phyloP scores from a whole-genome alignment of 2,888 invertebrate species.

The Lithophane semibrunnea region DNA sequence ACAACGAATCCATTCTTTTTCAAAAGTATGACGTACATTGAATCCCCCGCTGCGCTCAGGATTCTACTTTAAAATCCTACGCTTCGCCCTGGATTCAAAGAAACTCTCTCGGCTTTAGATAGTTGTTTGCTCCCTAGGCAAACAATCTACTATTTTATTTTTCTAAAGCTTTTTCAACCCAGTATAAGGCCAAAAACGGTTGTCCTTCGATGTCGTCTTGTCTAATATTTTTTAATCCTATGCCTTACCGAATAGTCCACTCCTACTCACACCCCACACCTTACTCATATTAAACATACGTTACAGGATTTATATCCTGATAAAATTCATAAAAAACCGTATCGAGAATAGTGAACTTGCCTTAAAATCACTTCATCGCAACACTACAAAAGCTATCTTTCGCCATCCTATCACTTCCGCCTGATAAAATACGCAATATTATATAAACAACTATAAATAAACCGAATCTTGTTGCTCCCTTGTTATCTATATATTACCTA shows the following conservation, averaged over 20 bases:
- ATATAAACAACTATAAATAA: conserved; percentile 12
- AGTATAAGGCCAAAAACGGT: not conserved
- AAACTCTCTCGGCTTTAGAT: too few relatives aligned
- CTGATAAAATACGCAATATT: not conserved
- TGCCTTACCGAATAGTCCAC: too few relatives aligned
- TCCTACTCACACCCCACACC: too few relatives aligned
- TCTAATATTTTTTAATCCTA: not conserved
- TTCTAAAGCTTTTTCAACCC: not conserved
- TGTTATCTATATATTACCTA: conserved; percentile 12
- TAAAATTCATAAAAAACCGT: conserved; percentile 4
- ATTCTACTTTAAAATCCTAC: too few relatives aligned
- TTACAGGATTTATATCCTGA: not conserved
- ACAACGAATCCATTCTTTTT: too few relatives aligned
- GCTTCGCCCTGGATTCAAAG: too few relatives aligned
- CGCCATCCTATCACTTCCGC: not conserved
- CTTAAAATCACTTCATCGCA: conserved; percentile 12
- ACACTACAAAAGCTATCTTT: not conserved
- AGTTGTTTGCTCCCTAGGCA: too few relatives aligned
- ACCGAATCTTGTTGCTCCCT: not conserved
- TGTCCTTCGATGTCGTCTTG: not conserved
- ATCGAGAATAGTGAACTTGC: conserved; percentile 14
- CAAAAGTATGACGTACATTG: too few relatives aligned
- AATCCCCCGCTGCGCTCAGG: too few relatives aligned
- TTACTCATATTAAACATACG: not conserved
- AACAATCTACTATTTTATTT: too few relatives aligned